These are phyloP conservation scores for Elachura formosa DNA, from an alignment of 2,113 vertebrate species.

Conservation along the genomic window DNA sequence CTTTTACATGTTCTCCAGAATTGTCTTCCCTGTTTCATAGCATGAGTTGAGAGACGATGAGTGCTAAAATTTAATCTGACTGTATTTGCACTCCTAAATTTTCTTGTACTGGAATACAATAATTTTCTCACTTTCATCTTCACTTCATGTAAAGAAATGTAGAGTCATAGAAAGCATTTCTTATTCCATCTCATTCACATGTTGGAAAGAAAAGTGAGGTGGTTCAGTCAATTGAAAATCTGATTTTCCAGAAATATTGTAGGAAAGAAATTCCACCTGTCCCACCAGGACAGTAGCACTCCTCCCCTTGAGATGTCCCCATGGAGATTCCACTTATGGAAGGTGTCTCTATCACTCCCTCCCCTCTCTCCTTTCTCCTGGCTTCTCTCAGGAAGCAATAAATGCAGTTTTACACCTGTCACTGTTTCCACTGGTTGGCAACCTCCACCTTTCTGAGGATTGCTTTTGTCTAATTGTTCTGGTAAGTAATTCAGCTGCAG, in stretches of 20 bases:
- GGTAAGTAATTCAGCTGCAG: constrained; percentile 48
- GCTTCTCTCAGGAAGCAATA: background rate
- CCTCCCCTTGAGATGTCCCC: background rate
- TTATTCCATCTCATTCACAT: background rate
- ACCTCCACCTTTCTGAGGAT: background rate
- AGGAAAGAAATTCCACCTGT: background rate
- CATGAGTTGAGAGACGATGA: background rate
- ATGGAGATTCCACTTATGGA: fast-evolving
- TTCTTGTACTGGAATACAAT: background rate
- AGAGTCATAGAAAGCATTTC: background rate
- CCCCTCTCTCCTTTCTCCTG: background rate
- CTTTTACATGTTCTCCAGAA: background rate
- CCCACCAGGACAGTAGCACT: background rate
- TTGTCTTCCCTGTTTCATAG: background rate
- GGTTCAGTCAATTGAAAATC: background rate
- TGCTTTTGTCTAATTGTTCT: constrained; percentile 19
- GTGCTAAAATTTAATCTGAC: background rate
- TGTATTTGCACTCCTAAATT: background rate
- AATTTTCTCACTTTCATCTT: background rate
- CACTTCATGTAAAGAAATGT: background rate
- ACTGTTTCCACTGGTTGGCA: background rate
- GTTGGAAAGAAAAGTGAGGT: background rate
- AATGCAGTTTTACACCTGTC: background rate
- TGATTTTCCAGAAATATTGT: background rate
- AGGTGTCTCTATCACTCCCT: background rate